These are phyloP conservation scores for Amazona ochrocephala DNA, from an alignment of 2,797 vertebrate genomes.

Conservation along the genomic window DNA sequence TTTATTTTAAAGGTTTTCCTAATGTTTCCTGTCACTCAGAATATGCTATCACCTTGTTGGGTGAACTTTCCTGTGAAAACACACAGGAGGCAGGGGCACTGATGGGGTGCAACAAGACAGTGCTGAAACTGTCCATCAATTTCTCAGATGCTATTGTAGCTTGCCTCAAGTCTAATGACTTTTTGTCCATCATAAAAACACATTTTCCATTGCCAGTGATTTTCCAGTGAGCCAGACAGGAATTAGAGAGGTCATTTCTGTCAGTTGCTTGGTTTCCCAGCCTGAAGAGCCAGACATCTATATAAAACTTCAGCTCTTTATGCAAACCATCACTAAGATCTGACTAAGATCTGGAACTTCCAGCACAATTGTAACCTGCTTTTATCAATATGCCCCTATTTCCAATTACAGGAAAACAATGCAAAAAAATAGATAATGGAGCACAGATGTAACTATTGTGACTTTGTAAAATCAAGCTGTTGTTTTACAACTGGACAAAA, in stretches of 20 bases:
- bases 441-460: accelerated
- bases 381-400: not conserved
- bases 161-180: not conserved
- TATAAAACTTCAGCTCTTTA: not conserved
- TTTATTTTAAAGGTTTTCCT: not conserved
- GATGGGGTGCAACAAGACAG: not conserved
- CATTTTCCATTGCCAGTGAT: not conserved
- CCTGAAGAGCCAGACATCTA: not conserved
- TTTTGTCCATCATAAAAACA: not conserved
- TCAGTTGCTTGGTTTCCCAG: not conserved
- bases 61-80: not conserved
- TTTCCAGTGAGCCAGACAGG: not conserved
- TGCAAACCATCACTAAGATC: not conserved
- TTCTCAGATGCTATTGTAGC: not conserved
- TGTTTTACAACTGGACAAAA: not conserved
- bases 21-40: not conserved
- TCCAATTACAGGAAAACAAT: not conserved
- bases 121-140: not conserved
- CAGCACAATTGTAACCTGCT: not conserved
- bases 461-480: not conserved
- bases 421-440: not conserved
- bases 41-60: not conserved
- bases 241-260: not conserved
- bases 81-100: not conserved
- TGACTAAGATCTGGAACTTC: not conserved